Conservation (phyloP, 2,113 vertebrate genomes). For the Amazona guildingii region DNA sequence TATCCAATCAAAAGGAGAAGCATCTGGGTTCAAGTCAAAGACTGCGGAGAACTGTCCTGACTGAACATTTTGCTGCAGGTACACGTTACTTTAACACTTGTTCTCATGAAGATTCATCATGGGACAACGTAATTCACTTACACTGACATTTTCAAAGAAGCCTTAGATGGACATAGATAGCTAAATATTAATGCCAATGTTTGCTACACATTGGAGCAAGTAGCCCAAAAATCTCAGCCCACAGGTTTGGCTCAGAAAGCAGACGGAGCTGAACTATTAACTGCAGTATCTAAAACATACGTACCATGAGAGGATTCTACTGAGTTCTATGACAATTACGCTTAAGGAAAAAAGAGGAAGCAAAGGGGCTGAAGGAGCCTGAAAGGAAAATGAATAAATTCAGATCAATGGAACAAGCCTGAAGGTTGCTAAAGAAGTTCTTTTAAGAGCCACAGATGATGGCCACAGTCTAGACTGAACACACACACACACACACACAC, state of each 20-base stretch:
- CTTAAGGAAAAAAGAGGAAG: conserved; percentile 14
- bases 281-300: background rate
- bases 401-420: conserved; percentile 45
- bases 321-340: background rate
- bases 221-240: background rate
- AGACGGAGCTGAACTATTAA: background rate
- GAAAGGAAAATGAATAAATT: conserved; percentile 50
- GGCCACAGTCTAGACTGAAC: conserved; percentile 64
- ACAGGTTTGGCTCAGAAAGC: background rate
- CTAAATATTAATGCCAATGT: background rate
- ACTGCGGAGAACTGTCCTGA: background rate
- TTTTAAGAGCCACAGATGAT: conserved; percentile 59
- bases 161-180: background rate
- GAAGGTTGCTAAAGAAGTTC: conserved; percentile 37
- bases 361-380: conserved; percentile 18
- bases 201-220: background rate
- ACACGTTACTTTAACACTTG: background rate
- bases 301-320: background rate
- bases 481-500: background rate
- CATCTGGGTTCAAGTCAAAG: background rate
- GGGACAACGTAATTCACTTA: background rate
- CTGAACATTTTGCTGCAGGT: background rate
- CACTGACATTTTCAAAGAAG: background rate
- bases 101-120: background rate
- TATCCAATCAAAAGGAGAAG: background rate